Percentiles rank a stretch among this genome's conserved stretches.
These are phyloP conservation scores for Gadopsis marmoratus DNA, from an alignment of 2,797 vertebrate genomes.

Conservation along the genomic window DNA sequence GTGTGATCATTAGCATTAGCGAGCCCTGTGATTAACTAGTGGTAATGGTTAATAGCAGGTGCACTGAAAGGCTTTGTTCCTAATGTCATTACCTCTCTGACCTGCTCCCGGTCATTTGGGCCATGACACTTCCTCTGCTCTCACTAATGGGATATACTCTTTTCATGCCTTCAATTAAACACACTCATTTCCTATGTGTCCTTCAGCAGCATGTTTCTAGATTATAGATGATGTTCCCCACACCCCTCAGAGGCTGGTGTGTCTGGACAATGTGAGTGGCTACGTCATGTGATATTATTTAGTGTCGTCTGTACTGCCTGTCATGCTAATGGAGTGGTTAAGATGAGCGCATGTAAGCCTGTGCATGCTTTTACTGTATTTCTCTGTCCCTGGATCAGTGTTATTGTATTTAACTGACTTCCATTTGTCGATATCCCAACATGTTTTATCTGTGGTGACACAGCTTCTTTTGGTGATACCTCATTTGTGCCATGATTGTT, in stretches of 20 bases:
- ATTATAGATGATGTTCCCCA: constrained; percentile 71
- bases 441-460: constrained; percentile 33
- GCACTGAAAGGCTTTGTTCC: constrained; percentile 50
- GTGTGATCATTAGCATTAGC: constrained; percentile 4
- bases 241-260: constrained; percentile 52
- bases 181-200: constrained; percentile 76
- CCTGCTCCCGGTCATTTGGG: constrained; percentile 52
- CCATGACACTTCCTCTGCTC: constrained; percentile 62
- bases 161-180: constrained; percentile 73
- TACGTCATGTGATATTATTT: constrained; percentile 42
- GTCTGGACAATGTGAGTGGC: constrained; percentile 56
- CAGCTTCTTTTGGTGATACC: constrained; percentile 6
- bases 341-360: constrained; percentile 44
- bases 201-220: constrained; percentile 67
- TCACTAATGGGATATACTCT: constrained; percentile 66
- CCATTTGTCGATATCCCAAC: constrained; percentile 11
- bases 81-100: constrained; percentile 53
- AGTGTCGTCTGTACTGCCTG: constrained; percentile 42
- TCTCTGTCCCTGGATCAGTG: constrained; percentile 41
- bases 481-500: constrained; percentile 39
- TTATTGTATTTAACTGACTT: constrained; percentile 39
- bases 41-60: constrained; percentile 40
- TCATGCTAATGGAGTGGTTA: constrained; percentile 45
- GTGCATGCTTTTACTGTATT: constrained; percentile 39
- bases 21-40: constrained; percentile 27